phyloP scores from a whole-genome alignment of 1,140 invertebrate species.

The Papilio dardanus region DNA sequence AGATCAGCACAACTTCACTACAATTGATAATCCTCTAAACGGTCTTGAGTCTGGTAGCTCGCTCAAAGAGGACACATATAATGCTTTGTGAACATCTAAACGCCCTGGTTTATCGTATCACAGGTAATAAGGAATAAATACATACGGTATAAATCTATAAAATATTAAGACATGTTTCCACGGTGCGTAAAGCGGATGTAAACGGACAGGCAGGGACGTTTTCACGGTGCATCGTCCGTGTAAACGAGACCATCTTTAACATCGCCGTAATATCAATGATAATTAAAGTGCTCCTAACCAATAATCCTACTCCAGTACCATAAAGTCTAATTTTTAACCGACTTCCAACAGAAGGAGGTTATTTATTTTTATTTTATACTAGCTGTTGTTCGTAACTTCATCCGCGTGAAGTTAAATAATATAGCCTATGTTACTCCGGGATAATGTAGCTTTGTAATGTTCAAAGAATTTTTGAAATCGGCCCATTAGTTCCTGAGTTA shows the following conservation, averaged over 20 bases:
- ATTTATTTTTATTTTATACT: too few species aligned
- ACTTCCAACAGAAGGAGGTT: too few species aligned
- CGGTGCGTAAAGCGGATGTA: background rate
- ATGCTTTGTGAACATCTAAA: background rate
- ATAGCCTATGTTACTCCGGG: too few species aligned
- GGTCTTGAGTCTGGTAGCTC: conserved; percentile 15
- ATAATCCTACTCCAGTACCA: too few species aligned
- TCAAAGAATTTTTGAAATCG: too few species aligned
- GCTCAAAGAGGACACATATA: conserved; percentile 19
- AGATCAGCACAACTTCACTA: background rate
- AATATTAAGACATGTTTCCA: background rate
- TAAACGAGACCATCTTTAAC: background rate
- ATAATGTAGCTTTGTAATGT: too few species aligned
- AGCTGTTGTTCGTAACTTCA: too few species aligned
- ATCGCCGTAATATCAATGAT: background rate
- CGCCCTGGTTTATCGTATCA: conserved; percentile 14
- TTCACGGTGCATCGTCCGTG: background rate
- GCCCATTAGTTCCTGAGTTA: too few species aligned
- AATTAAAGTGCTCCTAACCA: too few species aligned
- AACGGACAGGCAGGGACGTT: too few species aligned
- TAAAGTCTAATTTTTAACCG: too few species aligned
- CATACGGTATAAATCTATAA: background rate
- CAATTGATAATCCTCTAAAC: conserved; percentile 43
- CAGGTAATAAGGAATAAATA: background rate
- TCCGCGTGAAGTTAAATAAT: too few species aligned